phyloP scores from a whole-genome alignment of 2,113 vertebrate species.

The Chaetura pelagica region DNA sequence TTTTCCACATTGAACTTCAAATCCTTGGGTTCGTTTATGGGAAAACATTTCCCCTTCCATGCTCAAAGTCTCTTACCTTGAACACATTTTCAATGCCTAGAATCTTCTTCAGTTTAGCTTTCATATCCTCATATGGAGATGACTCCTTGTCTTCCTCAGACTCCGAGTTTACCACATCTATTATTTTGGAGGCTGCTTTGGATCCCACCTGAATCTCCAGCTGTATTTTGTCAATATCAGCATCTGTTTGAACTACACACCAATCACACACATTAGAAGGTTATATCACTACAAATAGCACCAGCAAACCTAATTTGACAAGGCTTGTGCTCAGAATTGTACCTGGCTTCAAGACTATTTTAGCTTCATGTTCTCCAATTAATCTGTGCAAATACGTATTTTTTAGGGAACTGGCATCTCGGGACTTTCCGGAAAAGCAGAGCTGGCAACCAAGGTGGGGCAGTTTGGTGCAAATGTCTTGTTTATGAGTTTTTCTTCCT shows the following conservation, averaged over 20 bases:
- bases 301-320: background rate
- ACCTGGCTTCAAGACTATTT: slow-evolving; percentile 74
- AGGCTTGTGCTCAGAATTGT: background rate
- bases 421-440: slow-evolving; percentile 70
- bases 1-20: background rate
- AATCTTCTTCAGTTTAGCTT: slow-evolving; percentile 80
- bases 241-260: slow-evolving; percentile 60
- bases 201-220: slow-evolving; percentile 80
- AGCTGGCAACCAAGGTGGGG: slow-evolving; percentile 66
- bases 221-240: slow-evolving; percentile 78
- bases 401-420: slow-evolving; percentile 70
- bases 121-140: slow-evolving; percentile 19
- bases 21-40: background rate
- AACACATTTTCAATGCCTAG: slow-evolving; percentile 53
- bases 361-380: slow-evolving; percentile 73
- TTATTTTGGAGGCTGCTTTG: slow-evolving; percentile 77
- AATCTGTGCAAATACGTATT: slow-evolving; percentile 67
- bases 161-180: slow-evolving; percentile 63
- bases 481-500: slow-evolving; percentile 33
- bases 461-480: slow-evolving; percentile 53
- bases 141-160: slow-evolving; percentile 39
- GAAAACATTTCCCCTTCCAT: background rate
- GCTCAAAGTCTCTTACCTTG: slow-evolving; percentile 32
- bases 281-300: background rate
- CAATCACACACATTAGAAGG: background rate